These are phyloP conservation scores for Pithys albifrons DNA, from an alignment of 2,113 vertebrate species.

Conservation along the genomic window DNA sequence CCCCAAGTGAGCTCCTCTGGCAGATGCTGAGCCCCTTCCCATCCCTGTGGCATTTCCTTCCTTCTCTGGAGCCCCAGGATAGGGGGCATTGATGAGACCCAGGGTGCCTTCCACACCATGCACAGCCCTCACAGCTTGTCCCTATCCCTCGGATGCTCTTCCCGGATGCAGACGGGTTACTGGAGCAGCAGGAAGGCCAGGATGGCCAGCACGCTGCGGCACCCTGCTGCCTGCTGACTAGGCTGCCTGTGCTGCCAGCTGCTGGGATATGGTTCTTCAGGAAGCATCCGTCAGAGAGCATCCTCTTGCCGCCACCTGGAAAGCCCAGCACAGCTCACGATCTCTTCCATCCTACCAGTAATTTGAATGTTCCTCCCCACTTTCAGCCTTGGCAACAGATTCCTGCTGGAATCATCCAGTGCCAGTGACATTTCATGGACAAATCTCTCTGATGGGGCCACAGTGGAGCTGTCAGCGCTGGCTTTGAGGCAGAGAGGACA, in stretches of 20 bases:
- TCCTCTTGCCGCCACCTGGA: conserved; percentile 22
- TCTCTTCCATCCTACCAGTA: neutral
- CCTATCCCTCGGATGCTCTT: neutral
- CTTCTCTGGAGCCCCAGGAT: accelerated
- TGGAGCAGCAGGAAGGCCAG: neutral
- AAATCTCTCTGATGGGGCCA: neutral
- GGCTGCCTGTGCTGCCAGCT: neutral
- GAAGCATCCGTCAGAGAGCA: conserved; percentile 39
- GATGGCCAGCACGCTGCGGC: neutral
- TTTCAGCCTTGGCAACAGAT: neutral
- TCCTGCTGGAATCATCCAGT: neutral
- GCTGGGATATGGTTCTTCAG: conserved; percentile 5
- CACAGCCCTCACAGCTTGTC: neutral
- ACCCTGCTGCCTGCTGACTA: conserved; percentile 9
- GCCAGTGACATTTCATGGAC: neutral
- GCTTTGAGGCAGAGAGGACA: neutral
- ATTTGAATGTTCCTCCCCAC: neutral
- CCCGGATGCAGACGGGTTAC: neutral
- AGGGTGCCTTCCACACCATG: accelerated
- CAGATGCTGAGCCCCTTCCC: neutral
- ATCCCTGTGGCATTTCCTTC: neutral
- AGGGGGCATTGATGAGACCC: neutral
- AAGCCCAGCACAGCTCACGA: neutral
- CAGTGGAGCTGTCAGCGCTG: neutral
- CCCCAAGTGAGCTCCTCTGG: neutral